phyloP scores from a whole-genome alignment of 2,888 invertebrate species.

The Eupithecia pulchellata region DNA sequence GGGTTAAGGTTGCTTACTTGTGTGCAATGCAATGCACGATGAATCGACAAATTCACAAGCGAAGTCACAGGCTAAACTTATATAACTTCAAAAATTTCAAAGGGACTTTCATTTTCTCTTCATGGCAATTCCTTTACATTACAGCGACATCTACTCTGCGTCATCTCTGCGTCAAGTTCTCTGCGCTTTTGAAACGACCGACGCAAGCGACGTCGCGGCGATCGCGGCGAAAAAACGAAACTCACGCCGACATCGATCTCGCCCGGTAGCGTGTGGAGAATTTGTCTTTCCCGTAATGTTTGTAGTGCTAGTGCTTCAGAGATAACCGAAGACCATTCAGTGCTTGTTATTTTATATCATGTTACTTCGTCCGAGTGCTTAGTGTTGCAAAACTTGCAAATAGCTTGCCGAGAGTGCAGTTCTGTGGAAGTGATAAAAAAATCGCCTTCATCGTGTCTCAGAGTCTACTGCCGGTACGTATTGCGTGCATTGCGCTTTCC shows the following conservation, averaged over 20 bases:
- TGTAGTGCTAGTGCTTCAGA: conserved; percentile 81
- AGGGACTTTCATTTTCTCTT: conserved; percentile 12
- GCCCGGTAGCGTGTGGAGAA: conserved; percentile 72
- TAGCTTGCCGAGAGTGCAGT: conserved; percentile 63
- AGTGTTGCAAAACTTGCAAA: conserved; percentile 65
- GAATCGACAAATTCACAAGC: not conserved
- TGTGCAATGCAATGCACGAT: not conserved
- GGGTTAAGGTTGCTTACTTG: too few relatives aligned
- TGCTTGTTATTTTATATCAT: conserved; percentile 74
- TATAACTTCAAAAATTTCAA: not conserved
- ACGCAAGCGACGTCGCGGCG: conserved; percentile 56
- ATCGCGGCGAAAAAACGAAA: conserved; percentile 69
- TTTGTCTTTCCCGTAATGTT: conserved; percentile 73
- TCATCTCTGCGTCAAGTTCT: too few relatives aligned
- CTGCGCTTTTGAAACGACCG: conserved; percentile 27
- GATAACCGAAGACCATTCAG: conserved; percentile 65
- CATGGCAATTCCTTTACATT: conserved; percentile 51
- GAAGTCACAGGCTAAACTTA: not conserved
- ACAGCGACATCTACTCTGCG: conserved; percentile 62
- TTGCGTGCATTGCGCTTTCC: conserved; percentile 59
- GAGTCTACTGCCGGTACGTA: conserved; percentile 75
- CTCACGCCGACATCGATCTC: conserved; percentile 79
- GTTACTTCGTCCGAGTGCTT: conserved; percentile 78
- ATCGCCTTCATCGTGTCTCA: conserved; percentile 62
- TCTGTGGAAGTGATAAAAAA: conserved; percentile 71